Evolutionary conservation across 2,113 vertebrate species (phyloP), one percentile per base, ranked within the genome.

Genomic region (Heterochromis multidens): DNA sequence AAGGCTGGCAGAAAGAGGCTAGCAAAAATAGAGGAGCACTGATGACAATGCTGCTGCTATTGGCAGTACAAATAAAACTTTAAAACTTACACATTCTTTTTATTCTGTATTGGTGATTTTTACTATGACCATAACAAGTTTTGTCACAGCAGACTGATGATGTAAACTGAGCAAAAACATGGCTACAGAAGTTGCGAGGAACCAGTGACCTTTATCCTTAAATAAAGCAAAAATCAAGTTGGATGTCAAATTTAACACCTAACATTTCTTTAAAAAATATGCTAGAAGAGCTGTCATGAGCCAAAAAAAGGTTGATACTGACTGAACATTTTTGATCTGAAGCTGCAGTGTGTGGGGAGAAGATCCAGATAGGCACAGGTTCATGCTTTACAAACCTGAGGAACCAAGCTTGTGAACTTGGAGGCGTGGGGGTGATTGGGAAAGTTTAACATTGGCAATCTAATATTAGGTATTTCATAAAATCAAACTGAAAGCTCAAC

Each of bases 1-100:
- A 96, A 94, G 60, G 91, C 92, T 7, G 93, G 91, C 79, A 91
- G 85, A 62, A 92, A 80, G 82, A 88, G 90, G 85, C 27, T 90
- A 1, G 4, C 17, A 31, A 61, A 52, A n/a, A 29, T 10, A 1
- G 60, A 80, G 4, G 12, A 70, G 37, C 43, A 21, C 25, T 87
- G 83, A 87, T 11, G 4, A 11, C 9, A 6, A 27, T 7, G 14
- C 10, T 23, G 46, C 63, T 65, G 80, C 43, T 62, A 4, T 27
- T 37, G 19, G n/a, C 37, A 35, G 79, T 35, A 35, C 72, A 2
- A 92, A 91, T 91, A 88, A 91, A 90, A 79, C 7, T 27, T 70
- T 52, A 33, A 77, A 86, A 87, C 81, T n/a, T 5, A 56, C 11
- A 16, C 11, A 27, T 35, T 3, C 4, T 19, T 1, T 37, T 61